A percentile compares a stretch with the other conserved stretches of the same genome.
phyloP scores from a whole-genome alignment of 2,888 invertebrate genomes.

The Pristionchus japonicus region DNA sequence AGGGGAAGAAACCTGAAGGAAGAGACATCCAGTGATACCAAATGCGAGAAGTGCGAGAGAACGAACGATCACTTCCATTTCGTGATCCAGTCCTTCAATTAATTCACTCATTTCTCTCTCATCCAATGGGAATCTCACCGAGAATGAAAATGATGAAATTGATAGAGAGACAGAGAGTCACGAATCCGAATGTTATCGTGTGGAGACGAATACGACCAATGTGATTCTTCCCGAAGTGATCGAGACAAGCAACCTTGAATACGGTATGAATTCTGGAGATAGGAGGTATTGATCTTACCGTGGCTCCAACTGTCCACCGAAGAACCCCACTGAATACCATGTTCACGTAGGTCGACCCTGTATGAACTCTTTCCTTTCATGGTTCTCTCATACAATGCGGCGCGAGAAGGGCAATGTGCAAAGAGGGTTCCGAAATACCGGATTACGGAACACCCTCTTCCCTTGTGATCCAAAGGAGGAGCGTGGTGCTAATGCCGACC shows the following conservation, averaged over 20 bases:
- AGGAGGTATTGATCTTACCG: slow-evolving; percentile 42
- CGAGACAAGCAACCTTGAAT: slow-evolving; percentile 55
- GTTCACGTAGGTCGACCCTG: slow-evolving; percentile 61
- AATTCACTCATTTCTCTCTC: background rate
- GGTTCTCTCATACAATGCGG: background rate
- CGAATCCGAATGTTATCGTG: slow-evolving; percentile 58
- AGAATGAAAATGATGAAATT: slow-evolving; percentile 54
- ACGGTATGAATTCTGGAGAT: background rate
- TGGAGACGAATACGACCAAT: slow-evolving; percentile 60
- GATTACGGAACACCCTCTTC: too few species aligned
- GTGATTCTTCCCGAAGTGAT: slow-evolving; percentile 57
- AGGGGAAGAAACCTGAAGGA: slow-evolving; percentile 52
- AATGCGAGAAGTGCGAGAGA: slow-evolving; percentile 59
- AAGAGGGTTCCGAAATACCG: too few species aligned
- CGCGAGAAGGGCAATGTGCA: background rate
- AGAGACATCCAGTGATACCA: slow-evolving; percentile 62
- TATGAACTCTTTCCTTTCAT: too few species aligned
- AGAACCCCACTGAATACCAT: slow-evolving; percentile 65
- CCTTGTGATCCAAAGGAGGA: too few species aligned
- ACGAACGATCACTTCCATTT: slow-evolving; percentile 48
- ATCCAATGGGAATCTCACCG: slow-evolving; percentile 42
- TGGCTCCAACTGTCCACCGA: slow-evolving; percentile 63
- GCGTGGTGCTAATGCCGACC: too few species aligned
- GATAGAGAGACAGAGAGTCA: slow-evolving; percentile 57
- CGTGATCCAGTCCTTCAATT: slow-evolving; percentile 23